These are phyloP conservation scores for Siniperca undulata DNA, from an alignment of 2,797 vertebrate species.

Conservation along the genomic window DNA sequence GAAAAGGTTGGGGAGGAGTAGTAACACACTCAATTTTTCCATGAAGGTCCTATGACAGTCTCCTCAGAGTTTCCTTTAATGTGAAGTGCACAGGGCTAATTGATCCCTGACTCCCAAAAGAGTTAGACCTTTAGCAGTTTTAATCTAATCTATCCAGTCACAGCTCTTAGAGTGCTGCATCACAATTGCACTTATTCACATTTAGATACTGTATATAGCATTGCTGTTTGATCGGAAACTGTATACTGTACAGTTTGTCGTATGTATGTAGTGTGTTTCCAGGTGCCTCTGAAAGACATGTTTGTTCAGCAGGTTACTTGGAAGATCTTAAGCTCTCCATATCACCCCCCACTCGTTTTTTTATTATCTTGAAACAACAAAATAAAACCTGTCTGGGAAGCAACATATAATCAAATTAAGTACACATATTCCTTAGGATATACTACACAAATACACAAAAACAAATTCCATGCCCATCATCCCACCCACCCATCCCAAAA, in stretches of 20 bases:
- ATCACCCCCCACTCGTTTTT: no score
- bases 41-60: slow-evolving; percentile 35
- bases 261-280: not conserved
- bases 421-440: not conserved
- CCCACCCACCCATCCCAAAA: no score
- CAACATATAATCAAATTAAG: not conserved
- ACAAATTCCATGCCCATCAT: not conserved
- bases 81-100: slow-evolving; percentile 19
- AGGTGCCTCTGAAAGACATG: not conserved
- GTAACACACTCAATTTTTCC: slow-evolving; percentile 66
- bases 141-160: slow-evolving; percentile 15
- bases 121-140: slow-evolving; percentile 36
- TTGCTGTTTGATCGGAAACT: not conserved
- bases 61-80: slow-evolving; percentile 42
- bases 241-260: not conserved
- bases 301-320: not conserved
- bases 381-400: no score
- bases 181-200: not conserved
- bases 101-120: slow-evolving; percentile 37
- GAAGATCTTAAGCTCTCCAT: not conserved
- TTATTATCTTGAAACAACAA: no score
- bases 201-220: not conserved
- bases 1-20: slow-evolving; percentile 14
- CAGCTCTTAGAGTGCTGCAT: slow-evolving; percentile 20
- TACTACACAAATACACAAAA: not conserved